phyloP scores from a whole-genome alignment of 2,888 invertebrate genomes.

The Leuctra nigra region DNA sequence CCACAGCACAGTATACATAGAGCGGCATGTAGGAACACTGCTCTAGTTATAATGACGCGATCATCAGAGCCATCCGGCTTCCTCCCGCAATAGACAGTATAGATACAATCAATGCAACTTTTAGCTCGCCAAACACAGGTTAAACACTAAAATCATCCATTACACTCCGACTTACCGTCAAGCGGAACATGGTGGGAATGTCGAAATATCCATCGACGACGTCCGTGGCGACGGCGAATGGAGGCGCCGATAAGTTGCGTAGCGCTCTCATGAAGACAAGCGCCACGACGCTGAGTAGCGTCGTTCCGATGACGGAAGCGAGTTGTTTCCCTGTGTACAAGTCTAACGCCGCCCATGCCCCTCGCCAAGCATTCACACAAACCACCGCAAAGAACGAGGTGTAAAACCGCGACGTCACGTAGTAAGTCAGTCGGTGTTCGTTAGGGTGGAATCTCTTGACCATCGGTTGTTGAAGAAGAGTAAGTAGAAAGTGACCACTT shows the following conservation, averaged over 20 bases:
- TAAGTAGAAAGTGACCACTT: conserved; percentile 61
- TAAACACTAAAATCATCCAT: no score
- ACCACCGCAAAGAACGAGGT: conserved; percentile 69
- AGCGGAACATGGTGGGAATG: conserved; percentile 77
- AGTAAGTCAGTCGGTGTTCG: conserved; percentile 59
- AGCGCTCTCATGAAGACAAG: conserved; percentile 62
- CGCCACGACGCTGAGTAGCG: conserved; percentile 58
- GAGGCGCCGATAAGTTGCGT: conserved; percentile 75
- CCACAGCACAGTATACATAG: no score
- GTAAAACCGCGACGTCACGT: conserved; percentile 63
- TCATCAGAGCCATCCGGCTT: no score
- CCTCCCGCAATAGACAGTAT: no score
- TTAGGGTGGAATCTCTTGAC: conserved; percentile 54
- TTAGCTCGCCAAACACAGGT: no score
- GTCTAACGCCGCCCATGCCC: conserved; percentile 73
- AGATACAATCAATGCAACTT: no score
- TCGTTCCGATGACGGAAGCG: conserved; percentile 54
- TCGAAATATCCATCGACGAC: conserved; percentile 71
- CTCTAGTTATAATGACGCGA: no score
- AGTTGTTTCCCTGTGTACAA: conserved; percentile 54
- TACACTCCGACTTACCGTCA: conserved; percentile 64
- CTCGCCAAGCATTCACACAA: conserved; percentile 85
- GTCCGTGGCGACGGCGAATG: conserved; percentile 71
- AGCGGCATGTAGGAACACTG: no score
- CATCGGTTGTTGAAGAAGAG: conserved; percentile 57